Evolutionary conservation across 2,888 invertebrate species (phyloP), one percentile per base, ranked within the genome.

Genomic region (Andrena hattorfiana): DNA sequence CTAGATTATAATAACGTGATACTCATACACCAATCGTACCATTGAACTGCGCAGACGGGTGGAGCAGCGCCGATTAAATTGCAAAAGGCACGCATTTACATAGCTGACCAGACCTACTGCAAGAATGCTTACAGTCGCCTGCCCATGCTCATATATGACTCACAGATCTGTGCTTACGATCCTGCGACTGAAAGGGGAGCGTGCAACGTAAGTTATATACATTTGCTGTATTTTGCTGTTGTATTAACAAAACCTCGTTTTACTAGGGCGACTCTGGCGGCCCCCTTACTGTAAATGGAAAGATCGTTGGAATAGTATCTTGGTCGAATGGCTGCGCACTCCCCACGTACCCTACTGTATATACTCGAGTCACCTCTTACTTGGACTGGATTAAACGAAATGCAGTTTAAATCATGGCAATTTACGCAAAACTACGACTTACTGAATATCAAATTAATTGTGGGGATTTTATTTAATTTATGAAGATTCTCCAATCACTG

Each of bases 81-180:
- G 49, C 95, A 96, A 82, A 95, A 93, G 73, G 95, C 95, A 0
- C 87, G 94, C 48, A 94, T 96, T 1, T 95, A 95, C 0, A 95
- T 95, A 89, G 94, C 95, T 6, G 95, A 94, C 85, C 94, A 95
- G 2, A 88, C 93, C 0, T 78, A 91, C 0, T 96, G 96, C 89
- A 92, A 91, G 2, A 1, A 77, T 2, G 30, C 32, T 8, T 91
- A 90, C 70, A 0, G 0, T 1, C 8, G 2, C 0, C 23, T 48
- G 5, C 28, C 62, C 5, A 48, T 74, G 8, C 13, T 13, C 3
- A 70, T 91, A 28, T 64, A 83, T 32, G 59, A 83, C 2, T 63
- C 73, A 6, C 87, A 89, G 1, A 75, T 90, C 13, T 90, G 89
- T 28, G 86, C 88, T 13, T 70, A 74, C 48, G 73, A 85, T 51